These are phyloP conservation scores for Trachymyrmex septentrionalis DNA, from an alignment of 1,140 invertebrate species.

Conservation along the genomic window DNA sequence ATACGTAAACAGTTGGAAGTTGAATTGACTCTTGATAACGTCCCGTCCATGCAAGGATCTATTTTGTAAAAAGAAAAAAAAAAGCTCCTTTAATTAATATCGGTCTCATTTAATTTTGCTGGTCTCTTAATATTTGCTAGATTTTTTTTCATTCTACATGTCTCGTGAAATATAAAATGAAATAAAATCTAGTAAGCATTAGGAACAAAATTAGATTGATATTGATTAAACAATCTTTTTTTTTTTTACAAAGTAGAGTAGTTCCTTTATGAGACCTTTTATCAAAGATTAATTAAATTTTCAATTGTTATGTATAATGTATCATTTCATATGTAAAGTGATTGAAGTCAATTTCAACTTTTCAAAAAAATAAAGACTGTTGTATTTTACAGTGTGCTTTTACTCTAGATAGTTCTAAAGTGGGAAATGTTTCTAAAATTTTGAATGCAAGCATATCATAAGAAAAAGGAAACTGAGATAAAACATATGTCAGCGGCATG, in stretches of 20 bases:
- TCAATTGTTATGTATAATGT: neutral
- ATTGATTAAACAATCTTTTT: neutral
- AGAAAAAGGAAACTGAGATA: constrained; percentile 16
- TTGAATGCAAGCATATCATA: constrained; percentile 12
- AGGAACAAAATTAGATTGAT: neutral
- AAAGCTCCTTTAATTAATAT: neutral
- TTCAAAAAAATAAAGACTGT: neutral
- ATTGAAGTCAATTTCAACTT: neutral
- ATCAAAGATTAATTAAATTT: neutral
- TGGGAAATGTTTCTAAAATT: constrained; percentile 23
- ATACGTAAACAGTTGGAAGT: neutral
- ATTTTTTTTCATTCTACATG: too few relatives aligned
- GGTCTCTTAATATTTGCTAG: neutral
- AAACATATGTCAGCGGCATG: constrained; percentile 27
- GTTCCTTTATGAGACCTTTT: neutral
- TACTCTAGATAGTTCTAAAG: neutral
- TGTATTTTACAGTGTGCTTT: neutral
- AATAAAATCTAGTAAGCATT: neutral
- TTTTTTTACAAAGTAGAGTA: constrained; percentile 1
- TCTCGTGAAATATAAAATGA: too few relatives aligned
- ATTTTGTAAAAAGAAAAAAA: neutral
- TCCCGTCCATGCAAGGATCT: neutral
- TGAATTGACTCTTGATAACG: neutral
- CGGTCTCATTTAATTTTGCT: neutral
- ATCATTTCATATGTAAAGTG: neutral